These are phyloP conservation scores for Neodiprion fabricii DNA, from an alignment of 1,140 invertebrate species.

Conservation along the genomic window DNA sequence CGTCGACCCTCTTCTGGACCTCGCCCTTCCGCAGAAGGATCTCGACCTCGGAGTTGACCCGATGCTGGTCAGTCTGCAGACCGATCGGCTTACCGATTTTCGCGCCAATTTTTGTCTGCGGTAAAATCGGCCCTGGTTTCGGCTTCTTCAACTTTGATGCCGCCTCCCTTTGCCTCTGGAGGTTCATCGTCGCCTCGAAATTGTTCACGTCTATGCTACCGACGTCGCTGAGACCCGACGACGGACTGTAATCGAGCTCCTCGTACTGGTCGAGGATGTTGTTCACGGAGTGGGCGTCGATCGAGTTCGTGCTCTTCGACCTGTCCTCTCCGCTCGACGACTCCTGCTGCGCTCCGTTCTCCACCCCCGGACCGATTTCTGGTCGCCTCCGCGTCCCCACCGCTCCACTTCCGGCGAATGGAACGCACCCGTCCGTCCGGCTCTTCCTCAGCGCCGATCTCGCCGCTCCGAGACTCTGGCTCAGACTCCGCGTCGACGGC, in stretches of 20 bases:
- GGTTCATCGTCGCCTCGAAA: slow-evolving; percentile 40
- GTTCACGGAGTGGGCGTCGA: slow-evolving; percentile 50
- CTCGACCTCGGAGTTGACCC: slow-evolving; percentile 26
- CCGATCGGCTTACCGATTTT: no score
- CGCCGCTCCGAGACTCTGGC: neutral
- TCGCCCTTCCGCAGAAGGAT: slow-evolving; percentile 44
- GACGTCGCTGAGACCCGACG: slow-evolving; percentile 43
- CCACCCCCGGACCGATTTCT: slow-evolving; percentile 13
- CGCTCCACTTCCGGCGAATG: slow-evolving; percentile 17
- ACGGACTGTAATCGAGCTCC: slow-evolving; percentile 43
- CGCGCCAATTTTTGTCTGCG: neutral
- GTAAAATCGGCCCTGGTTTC: neutral
- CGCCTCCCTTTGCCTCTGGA: slow-evolving; percentile 26
- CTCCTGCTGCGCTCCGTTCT: slow-evolving; percentile 18
- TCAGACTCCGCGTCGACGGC: slow-evolving; percentile 1
- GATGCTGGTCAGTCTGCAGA: neutral
- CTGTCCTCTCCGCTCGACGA: slow-evolving; percentile 49
- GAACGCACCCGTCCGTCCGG: slow-evolving; percentile 13
- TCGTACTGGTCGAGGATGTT: slow-evolving; percentile 51
- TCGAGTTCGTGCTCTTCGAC: slow-evolving; percentile 49
- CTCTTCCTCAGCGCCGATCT: slow-evolving; percentile 13
- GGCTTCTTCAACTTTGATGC: slow-evolving; percentile 26
- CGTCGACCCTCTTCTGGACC: slow-evolving; percentile 49
- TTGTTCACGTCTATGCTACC: slow-evolving; percentile 41
- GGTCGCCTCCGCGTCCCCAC: slow-evolving; percentile 16